phyloP scores from a whole-genome alignment of 1,140 invertebrate genomes.

The Eciton burchellii region DNA sequence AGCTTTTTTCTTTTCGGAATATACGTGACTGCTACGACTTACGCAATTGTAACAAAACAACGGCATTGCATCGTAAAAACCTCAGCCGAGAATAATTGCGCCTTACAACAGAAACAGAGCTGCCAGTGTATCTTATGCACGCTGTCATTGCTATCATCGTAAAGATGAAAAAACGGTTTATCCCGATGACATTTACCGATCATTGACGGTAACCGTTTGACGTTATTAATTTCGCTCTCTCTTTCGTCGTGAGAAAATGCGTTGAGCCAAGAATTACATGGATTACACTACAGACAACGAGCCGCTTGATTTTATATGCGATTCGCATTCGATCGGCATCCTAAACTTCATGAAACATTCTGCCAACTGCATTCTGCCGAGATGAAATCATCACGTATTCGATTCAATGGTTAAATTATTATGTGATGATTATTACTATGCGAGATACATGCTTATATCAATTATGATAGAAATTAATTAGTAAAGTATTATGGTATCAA shows the following conservation, averaged over 20 bases:
- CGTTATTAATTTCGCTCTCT: slow-evolving; percentile 46
- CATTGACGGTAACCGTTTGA: slow-evolving; percentile 10
- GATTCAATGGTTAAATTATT: slow-evolving; percentile 38
- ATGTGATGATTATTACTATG: background rate
- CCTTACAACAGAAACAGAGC: background rate
- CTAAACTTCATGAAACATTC: background rate
- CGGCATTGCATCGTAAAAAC: background rate
- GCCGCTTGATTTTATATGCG: slow-evolving; percentile 31
- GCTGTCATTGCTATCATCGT: background rate
- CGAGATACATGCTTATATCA: background rate
- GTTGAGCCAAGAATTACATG: slow-evolving; percentile 17
- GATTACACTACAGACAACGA: slow-evolving; percentile 25
- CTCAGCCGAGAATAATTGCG: slow-evolving; percentile 7
- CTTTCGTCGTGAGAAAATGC: slow-evolving; percentile 4
- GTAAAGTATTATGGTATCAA: background rate
- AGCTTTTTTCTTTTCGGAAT: background rate
- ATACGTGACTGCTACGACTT: background rate
- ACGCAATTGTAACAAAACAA: background rate
- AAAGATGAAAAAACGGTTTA: slow-evolving; percentile 39
- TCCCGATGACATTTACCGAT: background rate
- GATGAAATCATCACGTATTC: slow-evolving; percentile 26
- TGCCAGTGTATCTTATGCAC: slow-evolving; percentile 23
- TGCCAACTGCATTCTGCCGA: background rate
- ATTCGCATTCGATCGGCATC: background rate
- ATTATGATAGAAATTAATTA: slow-evolving; percentile 19